Percentiles rank a stretch among this genome's conserved stretches.
phyloP scores from a whole-genome alignment of 2,797 vertebrate species.

The Acanthis flammea region DNA sequence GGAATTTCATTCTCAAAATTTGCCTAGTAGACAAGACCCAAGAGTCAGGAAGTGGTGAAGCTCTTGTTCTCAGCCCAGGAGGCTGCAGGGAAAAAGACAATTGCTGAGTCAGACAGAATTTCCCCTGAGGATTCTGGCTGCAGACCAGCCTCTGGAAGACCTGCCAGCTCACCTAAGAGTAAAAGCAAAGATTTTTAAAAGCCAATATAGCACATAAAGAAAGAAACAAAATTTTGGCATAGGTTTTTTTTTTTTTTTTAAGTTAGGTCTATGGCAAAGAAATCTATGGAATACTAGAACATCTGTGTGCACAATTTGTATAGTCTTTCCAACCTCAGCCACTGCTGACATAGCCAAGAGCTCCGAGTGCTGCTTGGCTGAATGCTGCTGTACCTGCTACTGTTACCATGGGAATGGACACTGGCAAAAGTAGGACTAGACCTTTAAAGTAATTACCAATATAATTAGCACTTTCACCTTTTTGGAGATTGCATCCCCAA shows the following conservation, averaged over 20 bases:
- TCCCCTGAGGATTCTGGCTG: slow-evolving; percentile 12
- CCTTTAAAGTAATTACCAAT: neutral
- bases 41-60: slow-evolving; percentile 26
- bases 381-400: slow-evolving; percentile 31
- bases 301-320: neutral
- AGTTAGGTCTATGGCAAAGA: neutral
- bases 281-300: neutral
- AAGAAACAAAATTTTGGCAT: neutral
- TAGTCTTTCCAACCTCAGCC: neutral
- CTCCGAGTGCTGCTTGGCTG: neutral
- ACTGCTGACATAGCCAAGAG: neutral
- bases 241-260: neutral
- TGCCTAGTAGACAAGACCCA: neutral
- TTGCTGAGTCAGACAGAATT: slow-evolving; percentile 45
- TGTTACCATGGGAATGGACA: slow-evolving; percentile 41
- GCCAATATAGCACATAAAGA: neutral
- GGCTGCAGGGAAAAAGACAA: neutral
- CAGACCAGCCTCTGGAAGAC: neutral
- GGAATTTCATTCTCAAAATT: neutral
- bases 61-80: slow-evolving; percentile 14
- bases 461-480: slow-evolving; percentile 6
- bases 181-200: neutral
- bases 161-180: slow-evolving; percentile 10
- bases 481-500: neutral
- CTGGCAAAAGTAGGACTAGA: neutral